phyloP scores from a whole-genome alignment of 2,113 vertebrate species.

The Cyprinodon brontotheroides region DNA sequence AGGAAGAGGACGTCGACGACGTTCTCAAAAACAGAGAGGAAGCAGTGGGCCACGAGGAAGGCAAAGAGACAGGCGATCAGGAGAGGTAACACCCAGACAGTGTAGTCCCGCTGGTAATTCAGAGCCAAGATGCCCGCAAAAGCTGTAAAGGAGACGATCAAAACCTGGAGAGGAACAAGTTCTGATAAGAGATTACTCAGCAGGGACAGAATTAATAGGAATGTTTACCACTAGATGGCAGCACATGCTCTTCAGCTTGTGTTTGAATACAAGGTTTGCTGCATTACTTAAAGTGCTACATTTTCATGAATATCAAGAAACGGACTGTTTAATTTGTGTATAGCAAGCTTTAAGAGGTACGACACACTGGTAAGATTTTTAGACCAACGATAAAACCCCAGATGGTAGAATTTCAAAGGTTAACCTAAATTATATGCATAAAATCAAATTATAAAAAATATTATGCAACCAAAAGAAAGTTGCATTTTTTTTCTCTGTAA shows the following conservation, averaged over 20 bases:
- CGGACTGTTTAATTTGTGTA: neutral
- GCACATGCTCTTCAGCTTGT: neutral
- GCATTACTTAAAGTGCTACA: neutral
- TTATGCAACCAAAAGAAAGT: neutral
- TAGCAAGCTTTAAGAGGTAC: neutral
- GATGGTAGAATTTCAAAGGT: no score
- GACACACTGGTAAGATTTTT: neutral
- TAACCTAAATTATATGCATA: neutral
- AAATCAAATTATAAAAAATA: neutral
- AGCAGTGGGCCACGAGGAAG: conserved; percentile 97
- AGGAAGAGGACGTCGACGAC: conserved; percentile 98
- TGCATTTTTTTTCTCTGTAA: neutral
- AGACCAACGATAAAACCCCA: neutral
- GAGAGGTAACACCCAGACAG: conserved; percentile 95
- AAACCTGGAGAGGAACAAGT: conserved; percentile 76
- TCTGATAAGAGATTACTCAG: neutral
- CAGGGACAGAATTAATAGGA: neutral
- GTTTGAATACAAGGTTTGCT: neutral
- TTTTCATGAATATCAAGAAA: neutral
- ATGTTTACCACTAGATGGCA: neutral
- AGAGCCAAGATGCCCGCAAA: conserved; percentile 91
- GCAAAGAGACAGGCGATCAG: conserved; percentile 96
- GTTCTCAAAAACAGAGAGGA: conserved; percentile 97
- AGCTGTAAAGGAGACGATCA: conserved; percentile 92
- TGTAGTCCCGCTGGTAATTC: conserved; percentile 96